Conservation (phyloP, 2,113 vertebrate species). For the Cryptotis parvus region DNA sequence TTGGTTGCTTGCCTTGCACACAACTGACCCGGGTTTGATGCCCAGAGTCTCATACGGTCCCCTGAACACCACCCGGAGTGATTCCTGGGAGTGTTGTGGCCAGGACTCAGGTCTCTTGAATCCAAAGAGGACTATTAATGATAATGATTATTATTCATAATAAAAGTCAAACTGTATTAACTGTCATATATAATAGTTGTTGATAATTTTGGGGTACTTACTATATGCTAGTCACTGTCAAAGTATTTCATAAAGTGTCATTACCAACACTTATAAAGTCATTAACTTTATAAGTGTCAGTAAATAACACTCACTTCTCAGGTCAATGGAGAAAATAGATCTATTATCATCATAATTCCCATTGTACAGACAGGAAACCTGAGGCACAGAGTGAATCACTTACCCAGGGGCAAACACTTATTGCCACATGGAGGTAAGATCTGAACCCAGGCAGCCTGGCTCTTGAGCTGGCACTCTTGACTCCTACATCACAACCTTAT, state of each 20-base stretch:
- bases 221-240: slow-evolving; percentile 11
- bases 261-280: too few species aligned
- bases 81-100: background rate
- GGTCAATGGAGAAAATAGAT: slow-evolving; percentile 9
- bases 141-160: slow-evolving; percentile 48
- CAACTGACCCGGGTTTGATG: background rate
- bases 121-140: slow-evolving; percentile 44
- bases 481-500: background rate
- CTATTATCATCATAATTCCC: slow-evolving; percentile 15
- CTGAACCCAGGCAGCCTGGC: background rate
- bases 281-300: too few species aligned
- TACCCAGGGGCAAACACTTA: background rate
- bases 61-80: too few species aligned
- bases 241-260: slow-evolving; percentile 32
- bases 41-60: too few species aligned
- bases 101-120: slow-evolving; percentile 45
- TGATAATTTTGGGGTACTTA: slow-evolving; percentile 19
- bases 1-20: too few species aligned
- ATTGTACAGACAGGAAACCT: slow-evolving; percentile 14
- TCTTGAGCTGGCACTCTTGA: background rate
- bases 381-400: slow-evolving; percentile 18
- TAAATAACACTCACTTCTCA: slow-evolving; percentile 52
- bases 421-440: slow-evolving; percentile 32
- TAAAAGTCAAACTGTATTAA: slow-evolving; percentile 18
- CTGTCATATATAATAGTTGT: slow-evolving; percentile 1